These are phyloP conservation scores for Lampropteryx suffumata DNA, from an alignment of 2,888 invertebrate species.

Conservation along the genomic window DNA sequence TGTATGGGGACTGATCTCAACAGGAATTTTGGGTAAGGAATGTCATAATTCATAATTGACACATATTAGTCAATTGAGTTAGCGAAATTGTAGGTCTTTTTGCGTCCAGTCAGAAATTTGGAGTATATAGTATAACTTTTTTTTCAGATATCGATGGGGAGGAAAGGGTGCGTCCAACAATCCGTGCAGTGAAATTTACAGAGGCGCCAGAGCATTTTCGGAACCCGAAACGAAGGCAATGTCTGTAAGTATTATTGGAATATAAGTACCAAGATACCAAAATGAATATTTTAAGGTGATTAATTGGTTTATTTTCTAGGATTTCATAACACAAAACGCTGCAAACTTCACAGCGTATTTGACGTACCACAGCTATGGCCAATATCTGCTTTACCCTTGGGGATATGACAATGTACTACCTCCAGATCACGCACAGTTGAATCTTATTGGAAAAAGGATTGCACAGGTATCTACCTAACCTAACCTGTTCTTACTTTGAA, in stretches of 20 bases:
- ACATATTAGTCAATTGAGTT: too few species aligned
- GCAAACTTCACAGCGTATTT: conserved; percentile 87
- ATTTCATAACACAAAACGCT: conserved; percentile 74
- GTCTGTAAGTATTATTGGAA: conserved; percentile 52
- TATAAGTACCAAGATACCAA: too few species aligned
- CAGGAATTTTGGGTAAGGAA: conserved; percentile 89
- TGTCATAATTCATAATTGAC: too few species aligned
- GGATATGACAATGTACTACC: conserved; percentile 89
- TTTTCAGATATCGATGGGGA: conserved; percentile 89
- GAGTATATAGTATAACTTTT: conserved; percentile 5
- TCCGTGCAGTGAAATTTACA: conserved; percentile 92
- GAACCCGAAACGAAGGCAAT: conserved; percentile 92
- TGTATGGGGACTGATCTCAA: conserved; percentile 92
- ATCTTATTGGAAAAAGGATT: conserved; percentile 86
- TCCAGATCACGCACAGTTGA: conserved; percentile 87
- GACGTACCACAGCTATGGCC: conserved; percentile 93
- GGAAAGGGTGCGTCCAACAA: conserved; percentile 91
- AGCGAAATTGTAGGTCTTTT: too few species aligned
- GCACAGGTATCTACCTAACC: conserved; percentile 76
- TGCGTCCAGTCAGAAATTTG: background rate
- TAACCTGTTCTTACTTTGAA: too few species aligned
- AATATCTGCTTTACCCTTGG: conserved; percentile 94
- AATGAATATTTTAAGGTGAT: too few species aligned
- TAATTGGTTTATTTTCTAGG: conserved; percentile 61
- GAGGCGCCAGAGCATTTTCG: conserved; percentile 91